Percentiles rank a stretch among this genome's conserved stretches.
These are phyloP conservation scores for Baronia brevicornis DNA, from an alignment of 2,888 invertebrate genomes.

Conservation along the genomic window DNA sequence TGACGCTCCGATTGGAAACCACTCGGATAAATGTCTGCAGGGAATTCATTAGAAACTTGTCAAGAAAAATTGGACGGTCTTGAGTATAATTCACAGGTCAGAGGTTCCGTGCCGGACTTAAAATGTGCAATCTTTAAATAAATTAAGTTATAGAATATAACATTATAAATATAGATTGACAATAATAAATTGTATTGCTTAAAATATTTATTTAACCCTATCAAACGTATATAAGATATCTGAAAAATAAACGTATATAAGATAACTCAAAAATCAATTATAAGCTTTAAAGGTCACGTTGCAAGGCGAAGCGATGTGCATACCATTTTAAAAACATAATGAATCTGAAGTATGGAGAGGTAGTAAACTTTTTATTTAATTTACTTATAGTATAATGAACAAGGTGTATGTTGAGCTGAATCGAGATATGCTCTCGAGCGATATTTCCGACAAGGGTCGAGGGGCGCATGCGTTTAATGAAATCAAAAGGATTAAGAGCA, in stretches of 20 bases:
- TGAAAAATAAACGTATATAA: too few species aligned
- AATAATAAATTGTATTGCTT: too few species aligned
- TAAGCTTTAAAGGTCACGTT: constrained; percentile 47
- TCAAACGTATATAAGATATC: too few species aligned
- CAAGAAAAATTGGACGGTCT: constrained; percentile 33
- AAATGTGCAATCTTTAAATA: too few species aligned
- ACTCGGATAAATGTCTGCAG: constrained; percentile 44
- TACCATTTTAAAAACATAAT: constrained; percentile 6
- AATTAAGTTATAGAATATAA: too few species aligned
- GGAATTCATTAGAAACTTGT: constrained; percentile 56
- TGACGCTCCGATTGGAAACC: constrained; percentile 56
- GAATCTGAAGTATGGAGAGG: constrained; percentile 19
- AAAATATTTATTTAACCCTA: constrained; percentile 22
- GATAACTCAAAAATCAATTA: too few species aligned
- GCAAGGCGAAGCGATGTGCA: constrained; percentile 34
- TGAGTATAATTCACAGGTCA: too few species aligned
- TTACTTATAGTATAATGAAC: constrained; percentile 50
- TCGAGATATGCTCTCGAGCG: constrained; percentile 60
- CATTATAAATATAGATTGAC: too few species aligned
- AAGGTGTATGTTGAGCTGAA: constrained; percentile 53
- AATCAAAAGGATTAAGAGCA: constrained; percentile 76
- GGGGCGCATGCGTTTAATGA: constrained; percentile 74
- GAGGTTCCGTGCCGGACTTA: too few species aligned
- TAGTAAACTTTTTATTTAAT: constrained; percentile 25
- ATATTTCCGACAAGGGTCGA: constrained; percentile 72